Evolutionary conservation across 2,113 vertebrate species (phyloP), one percentile per base, ranked within the genome.

Genomic region (Channa maculata): DNA sequence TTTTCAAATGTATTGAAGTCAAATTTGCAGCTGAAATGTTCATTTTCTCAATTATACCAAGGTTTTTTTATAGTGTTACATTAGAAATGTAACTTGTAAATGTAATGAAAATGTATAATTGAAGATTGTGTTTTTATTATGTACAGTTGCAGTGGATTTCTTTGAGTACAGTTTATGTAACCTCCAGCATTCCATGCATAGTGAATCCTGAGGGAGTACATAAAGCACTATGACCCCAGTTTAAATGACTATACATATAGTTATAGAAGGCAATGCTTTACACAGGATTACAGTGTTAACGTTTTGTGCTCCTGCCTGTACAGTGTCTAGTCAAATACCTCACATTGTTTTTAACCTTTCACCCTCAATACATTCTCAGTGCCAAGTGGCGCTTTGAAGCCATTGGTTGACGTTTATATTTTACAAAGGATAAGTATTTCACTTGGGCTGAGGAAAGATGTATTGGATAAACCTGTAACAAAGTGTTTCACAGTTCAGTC

Each of bases 331-430:
- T 80, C 71, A 67, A 75, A 52, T 58, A 66, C 53, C 15, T 67
- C 70, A 37, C 43, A 33, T n/a, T 60, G 15, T 43, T 66, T 36
- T 24, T 13, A 38, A 60, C 65, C 55, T 70, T 43, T 50, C 53
- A 2, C 37, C 61, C 39, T 10, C 34, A 2, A 8, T 9, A 24
- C 37, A 12, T 48, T 53, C 54, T 65, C 38, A 5, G 58, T 34
- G 69, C 74, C 65, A 39, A 75, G 65, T 24, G 70, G 37, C 71
- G 36, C 79, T 79, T 49, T 48, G 51, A 54, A 62, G 58, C 61
- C 64, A 68, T 81, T 54, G 55, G 54, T 36, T 12, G 36, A 65
- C 49, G 14, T 75, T 77, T 50, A 37, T 57, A 8, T 79, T 39
- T 51, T 41, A 52, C 57, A 34, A 70, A 41, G 52, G 12, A 34